These are phyloP conservation scores for Orientallactaga sibirica DNA, from an alignment of 2,797 vertebrate genomes.

Conservation along the genomic window DNA sequence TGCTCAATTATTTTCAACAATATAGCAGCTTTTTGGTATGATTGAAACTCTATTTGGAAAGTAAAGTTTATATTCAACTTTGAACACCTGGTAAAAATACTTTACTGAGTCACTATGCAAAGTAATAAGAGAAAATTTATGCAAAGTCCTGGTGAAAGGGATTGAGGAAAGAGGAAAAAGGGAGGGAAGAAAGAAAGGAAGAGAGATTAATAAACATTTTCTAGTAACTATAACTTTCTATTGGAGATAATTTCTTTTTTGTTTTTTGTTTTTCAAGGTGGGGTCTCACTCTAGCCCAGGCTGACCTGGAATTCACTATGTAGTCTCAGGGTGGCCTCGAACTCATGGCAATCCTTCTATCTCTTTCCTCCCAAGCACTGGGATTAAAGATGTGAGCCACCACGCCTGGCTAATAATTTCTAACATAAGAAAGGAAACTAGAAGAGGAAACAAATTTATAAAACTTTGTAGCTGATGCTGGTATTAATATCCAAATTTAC, in stretches of 20 bases:
- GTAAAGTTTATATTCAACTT: conserved; percentile 12
- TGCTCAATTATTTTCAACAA: conserved; percentile 75
- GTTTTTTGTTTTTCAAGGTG: too few relatives aligned
- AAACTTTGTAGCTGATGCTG: background rate
- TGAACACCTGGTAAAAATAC: background rate
- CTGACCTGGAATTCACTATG: too few relatives aligned
- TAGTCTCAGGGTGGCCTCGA: too few relatives aligned
- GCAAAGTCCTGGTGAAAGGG: background rate
- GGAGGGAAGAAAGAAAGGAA: background rate
- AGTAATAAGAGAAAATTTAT: background rate
- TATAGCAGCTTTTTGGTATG: background rate
- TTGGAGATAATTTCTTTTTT: too few relatives aligned
- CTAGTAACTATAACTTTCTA: background rate
- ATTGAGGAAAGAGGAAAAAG: background rate
- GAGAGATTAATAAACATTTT: background rate
- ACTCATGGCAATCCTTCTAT: too few relatives aligned
- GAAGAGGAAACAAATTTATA: conserved; percentile 19
- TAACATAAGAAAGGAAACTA: conserved; percentile 37
- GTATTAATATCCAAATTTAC: background rate
- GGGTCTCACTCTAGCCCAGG: too few relatives aligned
- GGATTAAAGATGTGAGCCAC: too few relatives aligned
- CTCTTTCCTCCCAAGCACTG: too few relatives aligned
- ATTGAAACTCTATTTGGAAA: conserved; percentile 23
- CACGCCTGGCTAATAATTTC: too few relatives aligned
- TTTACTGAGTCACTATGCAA: background rate